Evolutionary conservation across 30 jellyfish, hydroid and myxozoan species (phyloP).

Genomic region (Aurelia aurita): DNA sequence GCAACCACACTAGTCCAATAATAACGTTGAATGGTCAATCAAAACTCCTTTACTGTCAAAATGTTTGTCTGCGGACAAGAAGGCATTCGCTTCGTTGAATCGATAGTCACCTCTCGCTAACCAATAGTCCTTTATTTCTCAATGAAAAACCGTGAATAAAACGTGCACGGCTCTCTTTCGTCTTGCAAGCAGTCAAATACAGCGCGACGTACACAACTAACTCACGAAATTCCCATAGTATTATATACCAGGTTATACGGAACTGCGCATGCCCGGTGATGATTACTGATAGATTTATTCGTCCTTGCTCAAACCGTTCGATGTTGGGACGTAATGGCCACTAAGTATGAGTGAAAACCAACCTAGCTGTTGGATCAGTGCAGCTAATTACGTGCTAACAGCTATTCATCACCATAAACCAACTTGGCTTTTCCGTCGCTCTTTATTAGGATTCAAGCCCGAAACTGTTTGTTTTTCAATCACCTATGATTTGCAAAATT

Average conservation of each 20-base stretch:
- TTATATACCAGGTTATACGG: too few relatives aligned
- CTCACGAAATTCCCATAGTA: too few relatives aligned
- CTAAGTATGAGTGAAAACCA: conserved; percentile 59
- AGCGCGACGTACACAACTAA: too few relatives aligned
- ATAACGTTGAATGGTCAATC: conserved; percentile 42
- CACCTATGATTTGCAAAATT: background rate
- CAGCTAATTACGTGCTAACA: conserved; percentile 56
- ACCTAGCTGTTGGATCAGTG: conserved; percentile 45
- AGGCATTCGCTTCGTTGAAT: background rate
- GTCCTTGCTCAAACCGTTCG: too few relatives aligned
- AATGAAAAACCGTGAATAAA: too few relatives aligned
- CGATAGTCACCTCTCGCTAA: background rate
- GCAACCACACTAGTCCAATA: conserved; percentile 68
- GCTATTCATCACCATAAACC: conserved; percentile 42
- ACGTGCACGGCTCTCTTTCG: background rate
- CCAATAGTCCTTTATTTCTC: too few relatives aligned
- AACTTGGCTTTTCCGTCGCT: conserved; percentile 16
- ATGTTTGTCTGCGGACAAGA: conserved; percentile 41
- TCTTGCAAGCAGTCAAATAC: too few relatives aligned
- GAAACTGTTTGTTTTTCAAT: conserved; percentile 26
- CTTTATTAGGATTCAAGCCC: conserved; percentile 8
- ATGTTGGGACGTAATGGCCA: conserved; percentile 17
- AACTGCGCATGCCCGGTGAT: too few relatives aligned
- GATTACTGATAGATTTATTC: too few relatives aligned
- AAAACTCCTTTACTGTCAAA: conserved; percentile 38